These are phyloP conservation scores for Tyria jacobaeae DNA, from an alignment of 2,888 invertebrate genomes.

Conservation along the genomic window DNA sequence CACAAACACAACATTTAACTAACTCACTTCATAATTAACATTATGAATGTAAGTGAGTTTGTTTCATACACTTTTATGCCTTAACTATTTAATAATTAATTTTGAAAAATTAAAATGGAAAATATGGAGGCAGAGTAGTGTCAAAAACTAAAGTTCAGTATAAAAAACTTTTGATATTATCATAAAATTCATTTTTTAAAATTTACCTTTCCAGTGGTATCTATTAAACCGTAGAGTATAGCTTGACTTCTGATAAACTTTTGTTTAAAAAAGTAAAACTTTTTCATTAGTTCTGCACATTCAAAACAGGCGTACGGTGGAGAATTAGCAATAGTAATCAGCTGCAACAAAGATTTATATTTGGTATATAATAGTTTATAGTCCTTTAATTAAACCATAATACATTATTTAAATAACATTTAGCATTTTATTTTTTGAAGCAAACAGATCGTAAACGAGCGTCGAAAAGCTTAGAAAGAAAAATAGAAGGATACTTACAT, in stretches of 20 bases:
- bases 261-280: slow-evolving; percentile 69
- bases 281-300: slow-evolving; percentile 68
- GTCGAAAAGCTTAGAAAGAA: background rate
- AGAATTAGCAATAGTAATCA: slow-evolving; percentile 52
- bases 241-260: slow-evolving; percentile 66
- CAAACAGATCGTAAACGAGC: background rate
- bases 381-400: background rate
- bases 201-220: slow-evolving; percentile 64
- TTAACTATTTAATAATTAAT: too few species aligned
- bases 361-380: background rate
- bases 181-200: background rate
- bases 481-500: slow-evolving; percentile 60
- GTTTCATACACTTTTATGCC: too few species aligned
- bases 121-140: too few species aligned
- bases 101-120: too few species aligned
- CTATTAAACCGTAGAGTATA: slow-evolving; percentile 61
- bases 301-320: slow-evolving; percentile 70
- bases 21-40: too few species aligned
- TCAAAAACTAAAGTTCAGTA: background rate
- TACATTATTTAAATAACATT: background rate
- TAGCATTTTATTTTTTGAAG: background rate
- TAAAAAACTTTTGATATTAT: too few species aligned
- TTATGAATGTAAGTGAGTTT: too few species aligned
- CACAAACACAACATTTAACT: too few species aligned
- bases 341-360: slow-evolving; percentile 44